Evolutionary conservation across 2,113 vertebrate genomes (phyloP), one percentile per base, ranked within the genome.

Genomic region (Zapornia atra): DNA sequence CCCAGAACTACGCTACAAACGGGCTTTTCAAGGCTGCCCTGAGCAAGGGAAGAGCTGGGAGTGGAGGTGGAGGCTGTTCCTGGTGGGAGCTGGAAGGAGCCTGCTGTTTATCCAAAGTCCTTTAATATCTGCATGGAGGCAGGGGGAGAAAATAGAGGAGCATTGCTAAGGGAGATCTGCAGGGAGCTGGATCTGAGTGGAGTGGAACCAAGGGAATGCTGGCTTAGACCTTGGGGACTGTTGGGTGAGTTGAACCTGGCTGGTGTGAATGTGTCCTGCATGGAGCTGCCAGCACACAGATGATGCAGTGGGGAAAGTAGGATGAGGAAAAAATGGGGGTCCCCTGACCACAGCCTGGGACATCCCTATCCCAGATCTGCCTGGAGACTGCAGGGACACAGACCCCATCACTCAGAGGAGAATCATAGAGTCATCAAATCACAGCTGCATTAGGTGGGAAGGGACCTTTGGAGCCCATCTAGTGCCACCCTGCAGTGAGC

Each of bases 11-110:
- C 3, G 22, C 80, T 86, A 93, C 91, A 96, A 88, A 94, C 46
- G 80, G 69, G 69, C 91, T 96, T 93, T 94, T 96, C 92, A 97
- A 53, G 26, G 10, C 85, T 24, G 7, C 40, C 59, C 50, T n/a
- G 54, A 31, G 69, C 46, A 26, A 93, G 46, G 34, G 56, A 90
- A 70, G 82, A 92, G 63, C 75, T 77, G 75, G 19, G 36, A 90
- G 59, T 86, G 82, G 79, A 85, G 82, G 85, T 33, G 25, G 70
- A 8, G 16, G 75, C 78, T 65, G 25, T 12, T 77, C 82, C 75
- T 69, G 36, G 63, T 88, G 91, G 50, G 82, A 90, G 86, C 68
- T 95, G 66, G 83, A 88, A 44, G 66, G 76, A 90, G 48, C 38
- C 38, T 75, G 51, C 56, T 92, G 36, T 81, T 96, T 88, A 51